Evolutionary conservation across 2,888 invertebrate genomes (phyloP), one percentile per base, ranked within the genome.

Genomic region (Xylota segnis): DNA sequence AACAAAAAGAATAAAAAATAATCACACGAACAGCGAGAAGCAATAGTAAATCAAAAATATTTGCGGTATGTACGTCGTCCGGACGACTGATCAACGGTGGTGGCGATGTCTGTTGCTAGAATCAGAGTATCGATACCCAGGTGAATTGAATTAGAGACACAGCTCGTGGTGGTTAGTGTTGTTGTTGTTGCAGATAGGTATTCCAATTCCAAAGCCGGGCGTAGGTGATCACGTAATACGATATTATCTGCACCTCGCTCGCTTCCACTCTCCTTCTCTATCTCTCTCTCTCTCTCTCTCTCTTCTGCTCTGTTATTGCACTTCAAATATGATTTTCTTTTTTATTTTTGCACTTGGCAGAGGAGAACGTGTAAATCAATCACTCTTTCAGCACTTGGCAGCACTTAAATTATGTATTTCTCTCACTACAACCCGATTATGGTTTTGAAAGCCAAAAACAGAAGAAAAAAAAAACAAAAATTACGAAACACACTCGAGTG

Each of bases 221-320:
- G 84, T 84, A 84, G 84, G 81, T 81, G 81, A 75, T 84, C 84
- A 76, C 81, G 84, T 81, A 84, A 84, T 71, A 84, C 58, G 81
- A 81, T 84, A 79, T 81, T 79, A 66, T 71, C 71, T 75, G 58
- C 56, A 27, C 56, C 70, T 52, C 59, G 61, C 34, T 45, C 40
- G 14, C n/a, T 54, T 29, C 45, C n/a, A 56, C 23, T 37, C 50
- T 52, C 40, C 29, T 16, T 12, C 23, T 27, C 58, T n/a, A n/a
- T n/a, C n/a, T 70, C 34, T 45, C 40, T 23, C 16, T 52, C 37
- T 54, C 16, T 63, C 14, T 37, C 50, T 52, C 40, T 40, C 16
- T n/a, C 14, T 27, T 47, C 40, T n/a, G 18, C 70, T 45, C 43
- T 70, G 59, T 63, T 78, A 29, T 70, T 65, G 40, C 52, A 52